Conservation (phyloP, 2,113 vertebrate genomes). For the Corydoras maculifer region DNA sequence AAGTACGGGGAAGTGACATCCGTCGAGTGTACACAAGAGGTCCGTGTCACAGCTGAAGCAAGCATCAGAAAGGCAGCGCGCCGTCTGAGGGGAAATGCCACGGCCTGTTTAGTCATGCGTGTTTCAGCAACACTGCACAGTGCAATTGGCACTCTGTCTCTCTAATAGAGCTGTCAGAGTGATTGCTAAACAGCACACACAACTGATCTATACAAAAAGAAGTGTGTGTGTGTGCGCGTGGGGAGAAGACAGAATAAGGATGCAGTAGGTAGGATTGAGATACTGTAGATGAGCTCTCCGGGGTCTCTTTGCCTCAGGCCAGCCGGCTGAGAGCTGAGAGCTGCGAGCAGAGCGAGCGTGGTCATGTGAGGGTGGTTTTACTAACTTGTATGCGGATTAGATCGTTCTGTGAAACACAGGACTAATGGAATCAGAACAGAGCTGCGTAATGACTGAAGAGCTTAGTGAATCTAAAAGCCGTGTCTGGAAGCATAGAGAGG, state of each 20-base stretch:
- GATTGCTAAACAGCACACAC: constrained; percentile 45
- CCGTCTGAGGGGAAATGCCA: constrained; percentile 44
- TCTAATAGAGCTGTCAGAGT: constrained; percentile 65
- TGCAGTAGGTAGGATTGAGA: constrained; percentile 35
- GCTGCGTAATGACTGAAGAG: background rate
- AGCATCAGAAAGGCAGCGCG: constrained; percentile 37
- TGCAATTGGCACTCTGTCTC: constrained; percentile 56
- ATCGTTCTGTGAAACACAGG: background rate
- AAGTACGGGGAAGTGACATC: constrained; percentile 7
- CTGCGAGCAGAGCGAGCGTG: background rate
- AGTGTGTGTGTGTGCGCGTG: background rate
- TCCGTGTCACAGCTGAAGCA: constrained; percentile 11
- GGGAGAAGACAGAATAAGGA: constrained; percentile 24
- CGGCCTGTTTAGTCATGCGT: constrained; percentile 58
- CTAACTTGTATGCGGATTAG: background rate
- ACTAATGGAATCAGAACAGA: background rate
- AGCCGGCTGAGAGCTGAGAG: constrained; percentile 5
- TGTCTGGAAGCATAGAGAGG: no score
- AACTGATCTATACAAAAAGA: background rate
- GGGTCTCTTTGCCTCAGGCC: constrained; percentile 22
- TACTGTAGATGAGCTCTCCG: constrained; percentile 51
- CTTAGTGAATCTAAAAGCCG: background rate
- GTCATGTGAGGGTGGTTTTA: background rate
- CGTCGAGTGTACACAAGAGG: constrained; percentile 13
- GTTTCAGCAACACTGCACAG: constrained; percentile 49